A percentile compares a stretch with the other conserved stretches of the same genome.
These are phyloP conservation scores for Agelaius tricolor DNA, from an alignment of 2,113 vertebrate genomes.

Conservation along the genomic window DNA sequence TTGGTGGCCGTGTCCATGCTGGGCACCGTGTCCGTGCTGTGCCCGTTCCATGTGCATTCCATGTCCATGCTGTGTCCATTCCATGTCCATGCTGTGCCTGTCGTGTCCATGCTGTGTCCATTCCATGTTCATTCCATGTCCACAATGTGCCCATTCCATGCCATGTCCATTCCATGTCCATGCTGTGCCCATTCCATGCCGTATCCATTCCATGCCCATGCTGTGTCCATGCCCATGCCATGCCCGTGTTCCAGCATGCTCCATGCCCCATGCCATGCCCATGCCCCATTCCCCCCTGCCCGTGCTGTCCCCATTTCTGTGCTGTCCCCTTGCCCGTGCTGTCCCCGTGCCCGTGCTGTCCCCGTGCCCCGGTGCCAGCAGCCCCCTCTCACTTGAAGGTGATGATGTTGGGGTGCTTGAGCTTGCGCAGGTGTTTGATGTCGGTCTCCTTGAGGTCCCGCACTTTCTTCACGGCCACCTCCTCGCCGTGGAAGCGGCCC, in stretches of 20 bases:
- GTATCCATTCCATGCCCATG: neutral
- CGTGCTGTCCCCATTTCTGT: rapidly evolving
- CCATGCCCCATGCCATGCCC: neutral
- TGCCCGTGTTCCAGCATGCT: neutral
- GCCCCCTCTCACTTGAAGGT: constrained; percentile 90
- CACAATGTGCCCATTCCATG: no score
- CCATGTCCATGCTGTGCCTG: rapidly evolving
- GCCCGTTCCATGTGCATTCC: rapidly evolving
- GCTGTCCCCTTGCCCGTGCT: rapidly evolving
- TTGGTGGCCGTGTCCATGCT: no score
- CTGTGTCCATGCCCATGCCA: no score
- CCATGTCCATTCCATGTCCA: neutral
- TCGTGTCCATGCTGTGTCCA: rapidly evolving
- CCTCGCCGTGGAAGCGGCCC: constrained; percentile 92
- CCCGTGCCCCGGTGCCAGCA: rapidly evolving
- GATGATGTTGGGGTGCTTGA: constrained; percentile 99
- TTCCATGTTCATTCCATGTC: neutral
- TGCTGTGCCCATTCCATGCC: neutral
- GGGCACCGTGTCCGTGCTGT: neutral
- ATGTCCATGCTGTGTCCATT: rapidly evolving
- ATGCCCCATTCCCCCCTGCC: no score
- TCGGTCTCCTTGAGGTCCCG: constrained; percentile 96
- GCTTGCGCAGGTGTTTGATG: constrained; percentile 95
- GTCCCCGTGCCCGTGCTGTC: rapidly evolving
- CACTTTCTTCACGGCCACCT: constrained; percentile 97